Evolutionary conservation across 2,113 vertebrate species (phyloP).

Genomic region (Hippopotamus amphibius): DNA sequence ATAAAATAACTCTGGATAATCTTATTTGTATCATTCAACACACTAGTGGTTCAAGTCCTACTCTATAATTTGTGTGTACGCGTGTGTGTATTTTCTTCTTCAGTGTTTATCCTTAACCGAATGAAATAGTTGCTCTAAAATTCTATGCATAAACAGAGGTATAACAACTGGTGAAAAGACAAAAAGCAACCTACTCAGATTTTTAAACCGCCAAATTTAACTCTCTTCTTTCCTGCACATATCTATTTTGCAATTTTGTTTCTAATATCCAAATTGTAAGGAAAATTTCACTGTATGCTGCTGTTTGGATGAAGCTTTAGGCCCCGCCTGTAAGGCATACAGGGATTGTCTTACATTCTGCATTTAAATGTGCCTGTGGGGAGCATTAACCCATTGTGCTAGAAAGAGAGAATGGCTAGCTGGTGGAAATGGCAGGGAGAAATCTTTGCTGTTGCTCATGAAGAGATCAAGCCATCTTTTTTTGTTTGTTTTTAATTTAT

Average conservation of each 20-base stretch:
- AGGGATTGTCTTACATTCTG: background rate
- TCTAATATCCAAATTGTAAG: background rate
- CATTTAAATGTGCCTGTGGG: background rate
- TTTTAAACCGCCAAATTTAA: background rate
- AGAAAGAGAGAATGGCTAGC: background rate
- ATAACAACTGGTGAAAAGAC: constrained; percentile 25
- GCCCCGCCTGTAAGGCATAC: background rate
- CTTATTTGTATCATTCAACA: constrained; percentile 1
- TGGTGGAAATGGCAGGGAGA: background rate
- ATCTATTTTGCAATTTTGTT: constrained; percentile 2
- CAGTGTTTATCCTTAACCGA: constrained; percentile 21
- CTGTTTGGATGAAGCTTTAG: background rate
- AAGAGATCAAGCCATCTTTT: background rate
- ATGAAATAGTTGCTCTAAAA: constrained; percentile 53
- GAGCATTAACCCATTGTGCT: background rate
- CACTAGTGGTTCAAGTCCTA: constrained; percentile 5
- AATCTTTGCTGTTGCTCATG: background rate
- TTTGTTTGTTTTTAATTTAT: too few species aligned
- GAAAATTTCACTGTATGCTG: background rate
- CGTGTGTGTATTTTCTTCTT: background rate
- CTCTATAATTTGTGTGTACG: constrained; percentile 39
- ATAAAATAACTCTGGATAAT: constrained; percentile 42
- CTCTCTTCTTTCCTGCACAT: background rate
- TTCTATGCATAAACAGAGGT: background rate
- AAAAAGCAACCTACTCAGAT: background rate